Percentiles rank a stretch among this genome's conserved stretches.
Conservation (phyloP, 2,797 vertebrate genomes). For the Iguana delicatissima region DNA sequence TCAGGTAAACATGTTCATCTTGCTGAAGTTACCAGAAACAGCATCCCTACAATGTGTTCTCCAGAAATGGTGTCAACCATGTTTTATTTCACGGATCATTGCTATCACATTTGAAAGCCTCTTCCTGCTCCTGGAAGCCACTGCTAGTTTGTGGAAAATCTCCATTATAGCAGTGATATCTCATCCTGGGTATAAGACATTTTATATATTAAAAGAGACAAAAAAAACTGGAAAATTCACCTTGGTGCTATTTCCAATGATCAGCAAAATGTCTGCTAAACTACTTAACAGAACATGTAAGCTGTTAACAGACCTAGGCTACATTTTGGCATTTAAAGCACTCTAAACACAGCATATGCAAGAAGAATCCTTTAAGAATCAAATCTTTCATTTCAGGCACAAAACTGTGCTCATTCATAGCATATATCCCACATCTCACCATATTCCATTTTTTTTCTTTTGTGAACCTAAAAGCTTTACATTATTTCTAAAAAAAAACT, state of each 20-base stretch:
- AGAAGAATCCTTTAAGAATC: neutral
- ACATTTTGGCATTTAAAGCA: slow-evolving; percentile 1
- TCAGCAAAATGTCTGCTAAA: neutral
- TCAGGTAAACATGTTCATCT: neutral
- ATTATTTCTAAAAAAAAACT: neutral
- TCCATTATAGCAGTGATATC: neutral
- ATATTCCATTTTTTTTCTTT: too few relatives aligned
- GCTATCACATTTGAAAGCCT: neutral
- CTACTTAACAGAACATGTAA: too few relatives aligned
- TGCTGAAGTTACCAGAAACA: neutral
- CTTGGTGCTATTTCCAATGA: neutral
- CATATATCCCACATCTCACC: neutral
- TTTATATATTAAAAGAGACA: neutral
- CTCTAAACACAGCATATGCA: neutral
- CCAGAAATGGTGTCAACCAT: neutral
- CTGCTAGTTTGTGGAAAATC: neutral
- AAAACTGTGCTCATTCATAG: neutral
- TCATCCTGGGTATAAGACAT: neutral
- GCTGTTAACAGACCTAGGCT: neutral
- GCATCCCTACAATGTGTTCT: too few relatives aligned
- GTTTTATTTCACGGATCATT: neutral
- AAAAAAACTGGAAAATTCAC: neutral
- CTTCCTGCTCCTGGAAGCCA: neutral
- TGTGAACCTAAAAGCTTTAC: neutral
- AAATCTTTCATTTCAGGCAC: neutral